Evolutionary conservation across 2,888 invertebrate species (phyloP).

Genomic region (Loripinus fragilis): DNA sequence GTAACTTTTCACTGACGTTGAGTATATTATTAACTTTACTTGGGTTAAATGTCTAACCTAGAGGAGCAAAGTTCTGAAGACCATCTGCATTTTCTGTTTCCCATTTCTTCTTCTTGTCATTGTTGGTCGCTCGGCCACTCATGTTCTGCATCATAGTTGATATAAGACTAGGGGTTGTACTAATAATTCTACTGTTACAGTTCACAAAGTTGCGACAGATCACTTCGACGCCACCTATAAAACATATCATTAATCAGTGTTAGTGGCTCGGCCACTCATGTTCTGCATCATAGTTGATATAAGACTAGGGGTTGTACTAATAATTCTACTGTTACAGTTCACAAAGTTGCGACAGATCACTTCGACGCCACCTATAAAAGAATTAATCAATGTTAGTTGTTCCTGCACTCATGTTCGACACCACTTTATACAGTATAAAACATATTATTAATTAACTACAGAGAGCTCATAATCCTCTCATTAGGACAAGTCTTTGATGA

Average conservation of each 20-base stretch:
- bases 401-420: slow-evolving; percentile 86
- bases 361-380: slow-evolving; percentile 80
- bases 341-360: slow-evolving; percentile 90
- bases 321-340: slow-evolving; percentile 89
- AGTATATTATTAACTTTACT: too few species aligned
- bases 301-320: slow-evolving; percentile 88
- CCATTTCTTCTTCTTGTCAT: slow-evolving; percentile 64
- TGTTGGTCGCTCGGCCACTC: slow-evolving; percentile 75
- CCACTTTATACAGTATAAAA: slow-evolving; percentile 81
- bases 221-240: slow-evolving; percentile 81
- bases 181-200: slow-evolving; percentile 89
- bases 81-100: slow-evolving; percentile 88
- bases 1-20: too few species aligned
- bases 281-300: slow-evolving; percentile 88
- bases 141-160: slow-evolving; percentile 88
- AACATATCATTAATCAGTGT: slow-evolving; percentile 35
- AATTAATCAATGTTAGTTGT: slow-evolving; percentile 48
- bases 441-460: too few species aligned
- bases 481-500: too few species aligned
- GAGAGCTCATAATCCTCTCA: too few species aligned
- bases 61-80: slow-evolving; percentile 94
- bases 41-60: too few species aligned
- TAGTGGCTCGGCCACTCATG: slow-evolving; percentile 82
- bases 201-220: slow-evolving; percentile 91
- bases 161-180: slow-evolving; percentile 88